A percentile compares a stretch with the other conserved stretches of the same genome.
phyloP scores from a whole-genome alignment of 2,888 invertebrate genomes.

The Diadromus collaris region DNA sequence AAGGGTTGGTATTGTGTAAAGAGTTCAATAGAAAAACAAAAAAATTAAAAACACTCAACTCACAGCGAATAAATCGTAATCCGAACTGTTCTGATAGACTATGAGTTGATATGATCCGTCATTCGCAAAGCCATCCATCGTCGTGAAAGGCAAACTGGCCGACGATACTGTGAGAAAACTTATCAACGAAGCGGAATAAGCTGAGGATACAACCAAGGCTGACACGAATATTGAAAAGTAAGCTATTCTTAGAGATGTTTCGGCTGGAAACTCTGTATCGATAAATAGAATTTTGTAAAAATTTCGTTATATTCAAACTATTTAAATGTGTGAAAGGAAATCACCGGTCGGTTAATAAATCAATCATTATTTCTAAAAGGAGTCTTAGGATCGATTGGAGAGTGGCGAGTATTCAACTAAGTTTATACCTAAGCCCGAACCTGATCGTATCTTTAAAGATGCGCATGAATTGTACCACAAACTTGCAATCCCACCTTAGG shows the following conservation, averaged over 20 bases:
- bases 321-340: too few species aligned
- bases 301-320: too few species aligned
- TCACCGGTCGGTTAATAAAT: too few species aligned
- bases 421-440: not conserved
- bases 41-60: slow-evolving; percentile 28
- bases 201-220: slow-evolving; percentile 68
- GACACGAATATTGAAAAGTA: slow-evolving; percentile 71
- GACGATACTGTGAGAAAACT: slow-evolving; percentile 55
- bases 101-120: slow-evolving; percentile 71
- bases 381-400: not conserved
- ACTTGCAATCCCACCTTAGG: too few species aligned
- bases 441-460: too few species aligned
- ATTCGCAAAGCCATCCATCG: slow-evolving; percentile 68
- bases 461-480: too few species aligned
- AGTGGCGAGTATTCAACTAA: not conserved
- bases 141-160: slow-evolving; percentile 69
- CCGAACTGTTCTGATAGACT: slow-evolving; percentile 66
- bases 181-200: slow-evolving; percentile 72
- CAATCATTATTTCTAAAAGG: too few species aligned
- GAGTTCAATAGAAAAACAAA: not conserved
- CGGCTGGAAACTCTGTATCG: slow-evolving; percentile 68
- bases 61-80: slow-evolving; percentile 68
- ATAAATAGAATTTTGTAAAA: not conserved
- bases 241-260: slow-evolving; percentile 68
- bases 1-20: not conserved